These are phyloP conservation scores for Lordiphosa fenestrarum DNA, from an alignment of 2,888 invertebrate species.

Conservation along the genomic window DNA sequence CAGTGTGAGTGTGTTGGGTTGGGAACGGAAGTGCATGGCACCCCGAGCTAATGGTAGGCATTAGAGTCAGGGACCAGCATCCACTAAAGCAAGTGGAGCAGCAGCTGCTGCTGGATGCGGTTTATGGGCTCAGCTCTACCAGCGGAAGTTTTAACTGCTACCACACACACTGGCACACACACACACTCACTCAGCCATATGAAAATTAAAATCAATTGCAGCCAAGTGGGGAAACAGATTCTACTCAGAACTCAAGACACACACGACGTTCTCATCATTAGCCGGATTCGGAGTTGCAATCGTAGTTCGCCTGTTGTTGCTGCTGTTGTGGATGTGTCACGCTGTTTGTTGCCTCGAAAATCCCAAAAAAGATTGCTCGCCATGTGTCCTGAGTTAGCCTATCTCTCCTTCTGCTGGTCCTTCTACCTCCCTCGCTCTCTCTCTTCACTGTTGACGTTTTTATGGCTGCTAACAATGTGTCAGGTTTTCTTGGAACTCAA, in stretches of 20 bases:
- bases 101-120: slow-evolving; percentile 47
- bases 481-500: slow-evolving; percentile 65
- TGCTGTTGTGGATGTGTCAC: slow-evolving; percentile 48
- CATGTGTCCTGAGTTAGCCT: slow-evolving; percentile 54
- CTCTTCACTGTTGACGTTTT: slow-evolving; percentile 54
- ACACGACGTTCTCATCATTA: slow-evolving; percentile 62
- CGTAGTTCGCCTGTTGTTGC: slow-evolving; percentile 20
- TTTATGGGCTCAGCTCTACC: slow-evolving; percentile 43
- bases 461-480: slow-evolving; percentile 72
- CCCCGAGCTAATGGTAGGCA: slow-evolving; percentile 41
- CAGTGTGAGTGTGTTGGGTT: slow-evolving; percentile 3
- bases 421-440: slow-evolving; percentile 11
- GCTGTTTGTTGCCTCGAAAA: slow-evolving; percentile 61
- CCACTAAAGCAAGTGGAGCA: slow-evolving; percentile 28
- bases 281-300: slow-evolving; percentile 33
- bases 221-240: slow-evolving; percentile 23
- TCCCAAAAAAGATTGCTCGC: slow-evolving; percentile 50
- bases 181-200: slow-evolving; percentile 17
- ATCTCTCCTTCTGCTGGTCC: slow-evolving; percentile 16
- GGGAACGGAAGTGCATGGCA: slow-evolving; percentile 54
- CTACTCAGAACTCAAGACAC: slow-evolving; percentile 52
- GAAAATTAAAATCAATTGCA: slow-evolving; percentile 59
- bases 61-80: slow-evolving; percentile 27
- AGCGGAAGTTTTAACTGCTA: slow-evolving; percentile 63
- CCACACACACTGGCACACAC: slow-evolving; percentile 8